Evolutionary conservation across 2,113 vertebrate genomes (phyloP).

Genomic region (Drymodes brunneopygia): DNA sequence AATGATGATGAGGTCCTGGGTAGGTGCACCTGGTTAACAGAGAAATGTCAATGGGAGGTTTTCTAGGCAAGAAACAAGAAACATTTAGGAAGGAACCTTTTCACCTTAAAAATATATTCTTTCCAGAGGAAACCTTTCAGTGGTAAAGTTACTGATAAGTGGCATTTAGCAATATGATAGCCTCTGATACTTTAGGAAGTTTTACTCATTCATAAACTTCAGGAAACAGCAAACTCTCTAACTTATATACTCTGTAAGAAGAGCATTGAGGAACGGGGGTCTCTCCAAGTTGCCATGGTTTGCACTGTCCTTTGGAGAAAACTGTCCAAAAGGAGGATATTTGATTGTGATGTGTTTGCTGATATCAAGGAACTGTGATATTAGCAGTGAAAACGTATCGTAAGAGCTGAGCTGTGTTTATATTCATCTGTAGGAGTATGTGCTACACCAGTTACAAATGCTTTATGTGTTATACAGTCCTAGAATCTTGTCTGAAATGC

Average conservation of each 20-base stretch:
- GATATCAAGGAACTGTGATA: background rate
- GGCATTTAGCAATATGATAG: background rate
- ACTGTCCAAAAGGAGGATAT: background rate
- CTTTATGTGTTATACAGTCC: background rate
- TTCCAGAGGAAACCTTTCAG: background rate
- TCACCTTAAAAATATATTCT: background rate
- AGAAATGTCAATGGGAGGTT: background rate
- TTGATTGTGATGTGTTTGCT: background rate
- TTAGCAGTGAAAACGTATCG: background rate
- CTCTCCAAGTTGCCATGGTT: background rate
- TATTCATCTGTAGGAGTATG: background rate
- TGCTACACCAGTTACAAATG: background rate
- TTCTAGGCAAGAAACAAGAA: background rate
- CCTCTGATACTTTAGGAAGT: background rate
- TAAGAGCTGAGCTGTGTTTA: background rate
- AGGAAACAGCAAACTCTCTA: background rate
- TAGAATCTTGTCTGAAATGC: background rate
- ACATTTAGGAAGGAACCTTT: background rate
- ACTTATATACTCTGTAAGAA: accelerated
- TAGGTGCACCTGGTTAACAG: background rate
- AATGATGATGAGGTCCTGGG: background rate
- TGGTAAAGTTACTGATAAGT: background rate
- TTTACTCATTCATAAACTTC: background rate
- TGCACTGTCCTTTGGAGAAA: background rate
- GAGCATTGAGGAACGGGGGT: background rate